These are phyloP conservation scores for Anoura caudifer DNA, from an alignment of 2,113 vertebrate species.

Conservation along the genomic window DNA sequence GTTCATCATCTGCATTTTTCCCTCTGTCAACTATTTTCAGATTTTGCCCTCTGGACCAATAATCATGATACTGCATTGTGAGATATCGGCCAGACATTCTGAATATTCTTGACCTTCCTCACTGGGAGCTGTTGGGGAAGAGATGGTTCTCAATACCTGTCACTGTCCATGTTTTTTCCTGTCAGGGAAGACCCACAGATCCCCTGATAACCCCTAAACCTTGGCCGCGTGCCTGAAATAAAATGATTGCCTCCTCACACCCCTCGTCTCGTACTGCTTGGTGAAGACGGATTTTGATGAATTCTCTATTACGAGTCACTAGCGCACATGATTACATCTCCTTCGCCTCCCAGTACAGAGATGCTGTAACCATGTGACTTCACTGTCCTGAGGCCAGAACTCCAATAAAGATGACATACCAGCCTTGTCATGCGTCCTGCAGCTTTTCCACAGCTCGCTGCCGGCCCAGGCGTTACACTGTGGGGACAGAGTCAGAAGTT, in stretches of 20 bases:
- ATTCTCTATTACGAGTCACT: constrained; percentile 65
- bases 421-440: constrained; percentile 67
- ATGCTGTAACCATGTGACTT: constrained; percentile 63
- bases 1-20: background rate
- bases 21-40: constrained; percentile 26
- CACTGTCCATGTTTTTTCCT: background rate
- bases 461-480: constrained; percentile 41
- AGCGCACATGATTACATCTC: constrained; percentile 47
- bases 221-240: background rate
- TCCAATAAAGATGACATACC: constrained; percentile 68
- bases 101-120: background rate
- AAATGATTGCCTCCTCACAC: constrained; percentile 42
- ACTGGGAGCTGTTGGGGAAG: background rate
- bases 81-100: background rate
- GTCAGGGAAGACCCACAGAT: background rate
- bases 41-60: background rate
- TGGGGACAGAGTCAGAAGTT: constrained; percentile 66
- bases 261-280: constrained; percentile 43
- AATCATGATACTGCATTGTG: background rate
- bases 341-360: constrained; percentile 10
- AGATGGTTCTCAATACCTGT: background rate
- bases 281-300: constrained; percentile 71
- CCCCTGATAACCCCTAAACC: background rate
- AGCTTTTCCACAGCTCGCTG: constrained; percentile 54
- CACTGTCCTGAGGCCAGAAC: constrained; percentile 73